These are phyloP conservation scores for Drosophila micromelanica DNA, from an alignment of 1,140 invertebrate genomes.

Conservation along the genomic window DNA sequence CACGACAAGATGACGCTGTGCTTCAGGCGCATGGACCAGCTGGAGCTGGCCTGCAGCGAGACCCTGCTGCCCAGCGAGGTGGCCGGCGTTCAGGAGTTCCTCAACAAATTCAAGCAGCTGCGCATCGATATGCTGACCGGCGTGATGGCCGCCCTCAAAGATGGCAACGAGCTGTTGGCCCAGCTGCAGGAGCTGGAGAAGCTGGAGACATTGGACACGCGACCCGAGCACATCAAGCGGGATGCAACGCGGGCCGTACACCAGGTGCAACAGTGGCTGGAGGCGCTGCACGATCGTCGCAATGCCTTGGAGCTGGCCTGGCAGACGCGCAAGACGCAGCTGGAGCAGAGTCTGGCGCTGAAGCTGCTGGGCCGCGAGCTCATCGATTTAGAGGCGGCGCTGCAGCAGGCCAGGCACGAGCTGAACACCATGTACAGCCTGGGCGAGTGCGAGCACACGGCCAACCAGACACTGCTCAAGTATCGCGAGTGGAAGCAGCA, in stretches of 20 bases:
- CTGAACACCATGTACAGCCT: constrained; percentile 71
- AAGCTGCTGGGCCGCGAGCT: constrained; percentile 90
- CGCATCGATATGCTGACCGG: constrained; percentile 90
- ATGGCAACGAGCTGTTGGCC: constrained; percentile 91
- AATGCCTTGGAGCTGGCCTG: constrained; percentile 90
- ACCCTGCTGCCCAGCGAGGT: constrained; percentile 88
- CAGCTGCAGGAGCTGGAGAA: constrained; percentile 88
- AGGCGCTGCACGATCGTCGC: constrained; percentile 91
- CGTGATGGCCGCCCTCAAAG: constrained; percentile 90
- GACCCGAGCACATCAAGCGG: constrained; percentile 88
- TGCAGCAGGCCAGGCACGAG: constrained; percentile 84
- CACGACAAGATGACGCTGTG: constrained; percentile 90
- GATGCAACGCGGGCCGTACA: constrained; percentile 88
- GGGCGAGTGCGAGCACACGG: constrained; percentile 89
- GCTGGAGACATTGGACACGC: constrained; percentile 90
- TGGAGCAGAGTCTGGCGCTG: constrained; percentile 92
- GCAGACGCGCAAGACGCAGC: constrained; percentile 88
- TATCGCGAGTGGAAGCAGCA: constrained; percentile 90
- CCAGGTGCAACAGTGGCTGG: constrained; percentile 91
- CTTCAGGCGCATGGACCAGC: constrained; percentile 88
- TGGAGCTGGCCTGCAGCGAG: constrained; percentile 88
- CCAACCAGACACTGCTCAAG: constrained; percentile 89
- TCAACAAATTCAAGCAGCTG: constrained; percentile 88
- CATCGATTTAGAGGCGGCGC: constrained; percentile 87
- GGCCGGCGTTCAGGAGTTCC: constrained; percentile 87